phyloP scores from a whole-genome alignment of 1,140 invertebrate species.

The Teleopsis dalmanni region DNA sequence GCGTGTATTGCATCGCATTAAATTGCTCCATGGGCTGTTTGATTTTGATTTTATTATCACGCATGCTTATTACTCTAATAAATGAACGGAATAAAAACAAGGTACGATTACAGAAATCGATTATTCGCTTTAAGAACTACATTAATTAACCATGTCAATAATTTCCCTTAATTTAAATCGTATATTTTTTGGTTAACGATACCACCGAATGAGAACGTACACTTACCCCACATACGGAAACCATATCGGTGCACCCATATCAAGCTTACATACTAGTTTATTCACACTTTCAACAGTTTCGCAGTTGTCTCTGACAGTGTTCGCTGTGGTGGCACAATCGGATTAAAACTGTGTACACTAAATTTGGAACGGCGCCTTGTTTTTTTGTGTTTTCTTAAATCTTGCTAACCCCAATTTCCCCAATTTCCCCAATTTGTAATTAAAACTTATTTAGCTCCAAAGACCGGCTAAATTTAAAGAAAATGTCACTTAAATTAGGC shows the following conservation, averaged over 20 bases:
- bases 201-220: too few species aligned
- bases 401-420: not conserved
- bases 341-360: constrained; percentile 27
- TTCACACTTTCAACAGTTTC: too few species aligned
- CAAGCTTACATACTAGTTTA: too few species aligned
- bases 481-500: not conserved
- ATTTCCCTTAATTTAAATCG: not conserved
- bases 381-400: too few species aligned
- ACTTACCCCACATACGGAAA: too few species aligned
- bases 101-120: too few species aligned
- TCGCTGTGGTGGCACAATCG: too few species aligned
- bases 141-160: not conserved
- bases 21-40: constrained; percentile 54
- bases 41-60: constrained; percentile 50
- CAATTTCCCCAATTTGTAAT: not conserved
- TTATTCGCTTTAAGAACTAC: too few species aligned
- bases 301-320: too few species aligned
- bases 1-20: constrained; percentile 68
- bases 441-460: not conserved
- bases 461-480: not conserved
- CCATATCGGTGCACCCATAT: too few species aligned
- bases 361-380: constrained; percentile 2
- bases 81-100: constrained; percentile 1
- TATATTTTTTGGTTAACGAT: too few species aligned
- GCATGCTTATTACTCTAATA: constrained; percentile 46